phyloP scores from a whole-genome alignment of 2,113 vertebrate species.

The Salvator merianae region DNA sequence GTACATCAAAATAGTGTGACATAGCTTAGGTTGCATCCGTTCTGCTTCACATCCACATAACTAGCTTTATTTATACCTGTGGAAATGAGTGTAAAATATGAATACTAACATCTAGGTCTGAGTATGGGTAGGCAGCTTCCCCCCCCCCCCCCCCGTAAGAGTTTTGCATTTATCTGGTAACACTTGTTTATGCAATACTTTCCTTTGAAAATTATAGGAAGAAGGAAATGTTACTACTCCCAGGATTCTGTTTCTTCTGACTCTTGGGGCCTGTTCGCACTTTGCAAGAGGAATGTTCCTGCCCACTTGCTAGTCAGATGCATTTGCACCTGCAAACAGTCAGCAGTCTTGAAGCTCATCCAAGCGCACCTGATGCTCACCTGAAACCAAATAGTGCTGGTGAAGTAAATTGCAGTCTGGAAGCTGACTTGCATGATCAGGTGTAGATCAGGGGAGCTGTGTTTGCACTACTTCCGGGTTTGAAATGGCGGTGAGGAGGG shows the following conservation, averaged over 20 bases:
- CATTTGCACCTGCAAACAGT: too few relatives aligned
- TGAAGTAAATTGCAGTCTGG: too few relatives aligned
- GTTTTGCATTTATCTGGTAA: background rate
- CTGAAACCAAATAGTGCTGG: too few relatives aligned
- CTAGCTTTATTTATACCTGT: slow-evolving; percentile 52
- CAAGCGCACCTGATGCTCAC: too few relatives aligned
- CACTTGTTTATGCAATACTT: slow-evolving; percentile 9
- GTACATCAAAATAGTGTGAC: slow-evolving; percentile 24
- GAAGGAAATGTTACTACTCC: background rate
- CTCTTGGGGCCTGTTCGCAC: slow-evolving; percentile 20
- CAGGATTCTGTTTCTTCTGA: slow-evolving; percentile 9
- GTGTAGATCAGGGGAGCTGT: too few relatives aligned
- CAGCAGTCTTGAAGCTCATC: too few relatives aligned
- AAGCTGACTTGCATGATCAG: too few relatives aligned
- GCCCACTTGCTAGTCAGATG: too few relatives aligned
- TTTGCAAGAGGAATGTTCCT: too few relatives aligned
- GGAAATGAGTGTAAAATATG: slow-evolving; percentile 42
- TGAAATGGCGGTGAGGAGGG: too few relatives aligned
- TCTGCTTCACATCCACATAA: slow-evolving; percentile 34
- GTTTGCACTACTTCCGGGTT: too few relatives aligned
- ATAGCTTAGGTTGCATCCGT: slow-evolving; percentile 25
- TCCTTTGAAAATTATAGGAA: background rate
- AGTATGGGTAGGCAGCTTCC: slow-evolving; percentile 19
- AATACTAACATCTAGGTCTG: slow-evolving; percentile 15
- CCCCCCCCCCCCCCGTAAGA: background rate